phyloP scores from a whole-genome alignment of 2,888 invertebrate genomes.

The Onthophagus sagittarius region DNA sequence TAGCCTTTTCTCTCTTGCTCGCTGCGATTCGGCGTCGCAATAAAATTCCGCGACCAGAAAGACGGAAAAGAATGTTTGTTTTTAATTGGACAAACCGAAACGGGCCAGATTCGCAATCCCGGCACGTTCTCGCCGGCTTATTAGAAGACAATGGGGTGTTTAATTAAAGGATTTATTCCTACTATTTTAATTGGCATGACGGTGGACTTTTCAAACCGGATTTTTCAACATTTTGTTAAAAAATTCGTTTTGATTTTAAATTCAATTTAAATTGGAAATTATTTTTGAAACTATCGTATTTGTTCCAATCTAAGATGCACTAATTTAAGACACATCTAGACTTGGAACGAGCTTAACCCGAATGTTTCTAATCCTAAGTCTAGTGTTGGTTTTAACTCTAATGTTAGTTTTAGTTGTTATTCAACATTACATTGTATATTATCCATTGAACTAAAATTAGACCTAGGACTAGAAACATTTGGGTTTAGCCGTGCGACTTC shows the following conservation, averaged over 20 bases:
- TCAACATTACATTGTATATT: too few relatives aligned
- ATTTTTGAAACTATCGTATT: too few relatives aligned
- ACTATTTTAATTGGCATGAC: conserved; percentile 12
- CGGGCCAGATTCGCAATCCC: not conserved
- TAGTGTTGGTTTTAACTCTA: too few relatives aligned
- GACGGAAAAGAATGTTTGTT: not conserved
- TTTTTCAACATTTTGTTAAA: not conserved
- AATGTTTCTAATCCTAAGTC: too few relatives aligned
- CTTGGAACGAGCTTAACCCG: too few relatives aligned
- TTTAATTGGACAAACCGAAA: not conserved
- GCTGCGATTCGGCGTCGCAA: not conserved
- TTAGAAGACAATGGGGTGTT: conserved; percentile 13
- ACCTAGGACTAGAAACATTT: too few relatives aligned
- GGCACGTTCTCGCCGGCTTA: conserved; percentile 4
- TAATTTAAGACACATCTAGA: too few relatives aligned
- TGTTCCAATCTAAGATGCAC: too few relatives aligned
- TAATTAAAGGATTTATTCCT: conserved; percentile 9
- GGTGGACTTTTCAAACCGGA: not conserved
- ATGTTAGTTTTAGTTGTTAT: too few relatives aligned
- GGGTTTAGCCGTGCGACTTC: too few relatives aligned
- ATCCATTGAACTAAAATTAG: too few relatives aligned
- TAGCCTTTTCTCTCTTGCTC: not conserved
- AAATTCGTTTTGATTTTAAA: not conserved
- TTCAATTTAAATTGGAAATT: too few relatives aligned
- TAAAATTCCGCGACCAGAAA: not conserved